Conservation (phyloP, 2,888 invertebrate species). For the Spicauda simplicius region DNA sequence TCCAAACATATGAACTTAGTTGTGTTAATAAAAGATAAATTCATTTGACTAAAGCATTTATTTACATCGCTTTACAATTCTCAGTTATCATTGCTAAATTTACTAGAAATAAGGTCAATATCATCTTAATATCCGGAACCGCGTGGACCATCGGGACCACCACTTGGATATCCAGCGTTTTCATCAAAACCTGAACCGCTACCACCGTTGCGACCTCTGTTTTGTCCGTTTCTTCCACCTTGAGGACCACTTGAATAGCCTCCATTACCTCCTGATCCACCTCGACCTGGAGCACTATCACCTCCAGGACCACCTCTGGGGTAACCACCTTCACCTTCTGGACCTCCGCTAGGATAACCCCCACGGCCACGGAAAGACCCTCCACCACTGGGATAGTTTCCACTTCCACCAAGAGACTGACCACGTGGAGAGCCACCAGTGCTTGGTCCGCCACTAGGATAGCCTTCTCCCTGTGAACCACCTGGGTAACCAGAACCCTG, state of each 20-base stretch:
- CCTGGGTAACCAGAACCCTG: constrained; percentile 46
- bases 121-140: constrained; percentile 71
- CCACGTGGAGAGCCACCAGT: constrained; percentile 43
- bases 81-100: constrained; percentile 22
- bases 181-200: constrained; percentile 49
- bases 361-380: constrained; percentile 44
- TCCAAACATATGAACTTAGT: not conserved
- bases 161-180: constrained; percentile 69
- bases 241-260: constrained; percentile 34
- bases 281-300: constrained; percentile 33
- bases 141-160: constrained; percentile 69
- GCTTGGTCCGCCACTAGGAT: constrained; percentile 34
- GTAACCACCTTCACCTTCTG: constrained; percentile 25
- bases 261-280: constrained; percentile 6
- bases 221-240: constrained; percentile 40
- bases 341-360: constrained; percentile 43
- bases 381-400: constrained; percentile 41
- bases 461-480: constrained; percentile 39
- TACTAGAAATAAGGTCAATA: not conserved
- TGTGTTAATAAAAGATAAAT: not conserved
- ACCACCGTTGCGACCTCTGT: constrained; percentile 44
- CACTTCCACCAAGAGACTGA: not conserved
- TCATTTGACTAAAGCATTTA: constrained; percentile 33
- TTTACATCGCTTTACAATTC: constrained; percentile 28
- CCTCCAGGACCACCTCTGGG: constrained; percentile 37